Conservation (phyloP, 1,140 invertebrate species). For the Drosophila nikananu region DNA sequence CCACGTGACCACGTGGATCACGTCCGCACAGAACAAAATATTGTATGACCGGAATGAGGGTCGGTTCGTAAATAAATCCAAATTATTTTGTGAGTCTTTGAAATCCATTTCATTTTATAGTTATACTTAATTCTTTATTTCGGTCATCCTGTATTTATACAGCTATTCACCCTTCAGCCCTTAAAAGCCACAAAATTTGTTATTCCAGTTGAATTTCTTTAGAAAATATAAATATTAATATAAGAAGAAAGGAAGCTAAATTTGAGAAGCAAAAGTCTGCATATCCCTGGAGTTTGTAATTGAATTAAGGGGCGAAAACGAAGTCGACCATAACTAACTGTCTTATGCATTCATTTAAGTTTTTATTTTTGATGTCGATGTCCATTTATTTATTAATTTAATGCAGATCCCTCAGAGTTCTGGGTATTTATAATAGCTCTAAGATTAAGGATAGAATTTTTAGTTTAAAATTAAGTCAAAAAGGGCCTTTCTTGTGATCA, state of each 20-base stretch:
- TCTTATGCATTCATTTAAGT: neutral
- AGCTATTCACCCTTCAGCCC: too few species aligned
- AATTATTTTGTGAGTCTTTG: neutral
- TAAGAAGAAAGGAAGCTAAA: neutral
- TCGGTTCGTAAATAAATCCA: neutral
- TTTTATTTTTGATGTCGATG: neutral
- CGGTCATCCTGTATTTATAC: too few species aligned
- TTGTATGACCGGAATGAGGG: neutral
- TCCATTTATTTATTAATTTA: neutral
- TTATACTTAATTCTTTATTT: neutral
- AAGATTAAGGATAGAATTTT: neutral
- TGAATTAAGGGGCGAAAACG: neutral
- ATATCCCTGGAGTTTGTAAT: neutral
- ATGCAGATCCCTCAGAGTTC: neutral
- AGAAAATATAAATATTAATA: neutral
- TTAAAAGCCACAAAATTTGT: neutral
- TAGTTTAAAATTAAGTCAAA: neutral
- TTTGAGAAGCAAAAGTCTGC: neutral
- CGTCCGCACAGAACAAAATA: slow-evolving; percentile 11
- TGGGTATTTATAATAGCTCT: neutral
- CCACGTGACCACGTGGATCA: slow-evolving; percentile 22
- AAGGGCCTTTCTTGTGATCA: neutral
- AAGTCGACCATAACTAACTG: too few species aligned
- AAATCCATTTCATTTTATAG: neutral
- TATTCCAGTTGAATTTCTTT: neutral